Evolutionary conservation across 2,113 vertebrate species (phyloP).

Genomic region (Anoura caudifer): DNA sequence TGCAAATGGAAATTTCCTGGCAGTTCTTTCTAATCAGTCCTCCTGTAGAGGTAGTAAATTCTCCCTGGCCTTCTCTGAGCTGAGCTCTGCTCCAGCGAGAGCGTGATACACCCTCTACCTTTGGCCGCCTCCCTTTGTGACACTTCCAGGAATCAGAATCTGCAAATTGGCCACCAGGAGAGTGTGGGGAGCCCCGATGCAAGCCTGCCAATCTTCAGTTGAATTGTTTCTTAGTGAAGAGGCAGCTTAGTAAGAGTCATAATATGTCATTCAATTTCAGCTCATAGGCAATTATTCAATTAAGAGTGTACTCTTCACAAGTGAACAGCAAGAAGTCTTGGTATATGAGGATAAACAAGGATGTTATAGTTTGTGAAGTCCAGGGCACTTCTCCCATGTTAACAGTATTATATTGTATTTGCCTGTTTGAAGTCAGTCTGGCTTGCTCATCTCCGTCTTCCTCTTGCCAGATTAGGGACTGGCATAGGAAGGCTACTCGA

Average conservation of each 20-base stretch:
- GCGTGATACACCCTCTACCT: neutral
- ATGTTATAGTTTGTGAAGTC: neutral
- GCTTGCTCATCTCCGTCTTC: neutral
- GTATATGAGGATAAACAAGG: neutral
- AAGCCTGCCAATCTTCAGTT: neutral
- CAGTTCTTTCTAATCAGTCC: slow-evolving; percentile 35
- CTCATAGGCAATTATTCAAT: neutral
- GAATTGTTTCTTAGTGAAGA: slow-evolving; percentile 31
- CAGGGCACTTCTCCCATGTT: neutral
- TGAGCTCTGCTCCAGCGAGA: neutral
- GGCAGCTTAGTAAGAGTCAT: slow-evolving; percentile 43
- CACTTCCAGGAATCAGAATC: neutral
- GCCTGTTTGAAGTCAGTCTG: neutral
- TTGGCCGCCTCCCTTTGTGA: neutral
- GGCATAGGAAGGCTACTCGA: neutral
- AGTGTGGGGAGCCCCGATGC: neutral
- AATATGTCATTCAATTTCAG: slow-evolving; percentile 35
- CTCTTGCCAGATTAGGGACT: neutral
- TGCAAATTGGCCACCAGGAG: neutral
- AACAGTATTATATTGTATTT: neutral
- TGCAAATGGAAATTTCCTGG: slow-evolving; percentile 46
- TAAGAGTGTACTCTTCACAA: neutral
- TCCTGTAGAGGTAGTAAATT: slow-evolving; percentile 23
- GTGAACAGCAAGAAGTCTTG: neutral
- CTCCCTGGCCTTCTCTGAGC: neutral